These are phyloP conservation scores for Chaenocephalus aceratus DNA, from an alignment of 2,113 vertebrate species.

Conservation along the genomic window DNA sequence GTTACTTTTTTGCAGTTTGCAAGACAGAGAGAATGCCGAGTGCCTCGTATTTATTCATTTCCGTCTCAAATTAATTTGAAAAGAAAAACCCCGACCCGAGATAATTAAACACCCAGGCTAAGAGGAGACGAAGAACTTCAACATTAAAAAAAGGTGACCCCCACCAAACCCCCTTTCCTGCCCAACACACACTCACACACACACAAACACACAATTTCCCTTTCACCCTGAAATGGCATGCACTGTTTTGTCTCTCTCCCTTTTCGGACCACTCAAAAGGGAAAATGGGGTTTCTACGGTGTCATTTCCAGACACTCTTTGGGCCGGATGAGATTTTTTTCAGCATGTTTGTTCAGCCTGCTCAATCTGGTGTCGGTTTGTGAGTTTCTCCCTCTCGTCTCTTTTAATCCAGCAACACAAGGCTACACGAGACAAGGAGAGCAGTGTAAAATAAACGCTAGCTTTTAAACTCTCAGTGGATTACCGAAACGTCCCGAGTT, in stretches of 20 bases:
- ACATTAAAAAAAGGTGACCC: conserved; percentile 34
- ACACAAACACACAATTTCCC: conserved; percentile 1
- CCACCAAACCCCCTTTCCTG: not conserved
- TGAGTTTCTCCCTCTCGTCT: conserved; percentile 79
- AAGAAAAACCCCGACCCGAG: conserved; percentile 6
- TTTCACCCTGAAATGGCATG: conserved; percentile 79
- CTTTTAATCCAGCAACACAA: conserved; percentile 79
- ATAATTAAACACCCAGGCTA: conserved; percentile 47
- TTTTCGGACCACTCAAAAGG: conserved; percentile 61
- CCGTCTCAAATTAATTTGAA: conserved; percentile 59
- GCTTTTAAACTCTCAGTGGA: conserved; percentile 84
- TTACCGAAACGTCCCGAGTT: conserved; percentile 77
- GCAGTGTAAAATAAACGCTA: conserved; percentile 83
- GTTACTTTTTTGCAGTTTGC: conserved; percentile 84
- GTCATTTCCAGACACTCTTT: conserved; percentile 76
- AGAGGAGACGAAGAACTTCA: conserved; percentile 48
- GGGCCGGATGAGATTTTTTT: conserved; percentile 82
- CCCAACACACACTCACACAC: not conserved
- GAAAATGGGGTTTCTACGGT: conserved; percentile 63
- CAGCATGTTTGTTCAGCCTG: conserved; percentile 88
- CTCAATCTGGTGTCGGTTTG: conserved; percentile 84
- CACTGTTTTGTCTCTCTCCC: conserved; percentile 76
- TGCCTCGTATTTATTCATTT: conserved; percentile 81
- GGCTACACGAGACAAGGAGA: conserved; percentile 79
- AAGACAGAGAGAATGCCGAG: conserved; percentile 86